Conservation (phyloP, 1,140 invertebrate species). For the Drosophila rhopaloa region DNA sequence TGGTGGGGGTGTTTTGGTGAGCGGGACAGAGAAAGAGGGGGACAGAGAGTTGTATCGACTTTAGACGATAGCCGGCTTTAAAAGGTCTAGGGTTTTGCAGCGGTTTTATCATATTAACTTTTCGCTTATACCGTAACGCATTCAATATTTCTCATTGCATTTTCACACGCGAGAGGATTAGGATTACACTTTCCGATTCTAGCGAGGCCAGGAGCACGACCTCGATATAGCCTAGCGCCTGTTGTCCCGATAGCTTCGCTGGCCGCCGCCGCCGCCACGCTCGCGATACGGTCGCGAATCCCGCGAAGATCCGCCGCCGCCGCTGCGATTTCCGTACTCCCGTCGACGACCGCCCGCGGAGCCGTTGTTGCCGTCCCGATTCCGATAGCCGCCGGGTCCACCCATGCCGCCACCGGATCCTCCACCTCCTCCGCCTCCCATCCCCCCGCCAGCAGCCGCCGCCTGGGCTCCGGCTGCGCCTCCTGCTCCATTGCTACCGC, state of each 20-base stretch:
- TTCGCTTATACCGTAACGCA: constrained; percentile 39
- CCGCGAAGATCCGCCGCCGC: constrained; percentile 69
- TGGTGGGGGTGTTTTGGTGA: constrained; percentile 23
- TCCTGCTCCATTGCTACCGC: constrained; percentile 55
- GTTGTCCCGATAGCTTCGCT: constrained; percentile 74
- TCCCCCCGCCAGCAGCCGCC: constrained; percentile 17
- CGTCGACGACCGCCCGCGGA: constrained; percentile 69
- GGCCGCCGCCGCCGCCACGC: constrained; percentile 60
- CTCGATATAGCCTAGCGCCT: constrained; percentile 55
- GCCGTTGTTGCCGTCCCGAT: constrained; percentile 69
- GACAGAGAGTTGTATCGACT: constrained; percentile 67
- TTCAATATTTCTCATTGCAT: constrained; percentile 34
- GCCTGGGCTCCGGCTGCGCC: constrained; percentile 15
- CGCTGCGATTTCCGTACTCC: constrained; percentile 60
- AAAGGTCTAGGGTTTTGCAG: constrained; percentile 18
- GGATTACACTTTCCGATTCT: constrained; percentile 69
- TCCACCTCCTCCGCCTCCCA: constrained; percentile 30
- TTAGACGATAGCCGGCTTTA: constrained; percentile 35
- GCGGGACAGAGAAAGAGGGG: constrained; percentile 42
- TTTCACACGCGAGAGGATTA: constrained; percentile 53
- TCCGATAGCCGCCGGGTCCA: constrained; percentile 51
- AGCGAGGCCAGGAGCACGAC: constrained; percentile 17
- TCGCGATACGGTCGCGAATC: constrained; percentile 71
- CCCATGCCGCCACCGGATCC: constrained; percentile 31
- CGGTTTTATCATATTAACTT: constrained; percentile 22